These are phyloP conservation scores for Aphis gossypii DNA, from an alignment of 1,140 invertebrate species.

Conservation along the genomic window DNA sequence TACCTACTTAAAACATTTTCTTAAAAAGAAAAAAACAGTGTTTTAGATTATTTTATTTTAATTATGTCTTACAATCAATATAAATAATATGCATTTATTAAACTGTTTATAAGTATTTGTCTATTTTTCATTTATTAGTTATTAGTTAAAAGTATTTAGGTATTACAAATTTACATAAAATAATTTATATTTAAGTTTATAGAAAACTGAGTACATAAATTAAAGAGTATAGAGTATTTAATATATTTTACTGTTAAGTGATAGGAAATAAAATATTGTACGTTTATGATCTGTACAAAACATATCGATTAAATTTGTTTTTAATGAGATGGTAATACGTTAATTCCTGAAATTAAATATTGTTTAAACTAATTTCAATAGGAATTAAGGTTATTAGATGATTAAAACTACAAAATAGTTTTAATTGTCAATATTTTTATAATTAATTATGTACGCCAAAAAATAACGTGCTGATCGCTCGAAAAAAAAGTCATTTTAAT, in stretches of 20 bases:
- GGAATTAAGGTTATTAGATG: not conserved
- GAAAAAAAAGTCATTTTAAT: not conserved
- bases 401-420: conserved; percentile 9
- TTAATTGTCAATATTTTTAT: not conserved
- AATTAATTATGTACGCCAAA: not conserved
- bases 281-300: not conserved
- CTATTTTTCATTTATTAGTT: too few relatives aligned
- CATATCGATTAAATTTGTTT: not conserved
- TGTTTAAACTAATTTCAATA: not conserved
- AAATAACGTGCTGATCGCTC: not conserved
- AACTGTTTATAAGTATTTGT: not conserved
- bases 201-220: not conserved
- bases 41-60: too few relatives aligned
- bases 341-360: not conserved
- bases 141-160: too few relatives aligned
- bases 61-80: not conserved
- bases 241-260: not conserved
- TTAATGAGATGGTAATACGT: not conserved
- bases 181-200: too few relatives aligned
- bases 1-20: too few relatives aligned
- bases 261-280: not conserved
- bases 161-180: too few relatives aligned
- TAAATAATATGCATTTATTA: not conserved
- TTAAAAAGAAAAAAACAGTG: too few relatives aligned
- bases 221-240: not conserved